Evolutionary conservation across 2,113 vertebrate species (phyloP).

Genomic region (Pteropus alecto): DNA sequence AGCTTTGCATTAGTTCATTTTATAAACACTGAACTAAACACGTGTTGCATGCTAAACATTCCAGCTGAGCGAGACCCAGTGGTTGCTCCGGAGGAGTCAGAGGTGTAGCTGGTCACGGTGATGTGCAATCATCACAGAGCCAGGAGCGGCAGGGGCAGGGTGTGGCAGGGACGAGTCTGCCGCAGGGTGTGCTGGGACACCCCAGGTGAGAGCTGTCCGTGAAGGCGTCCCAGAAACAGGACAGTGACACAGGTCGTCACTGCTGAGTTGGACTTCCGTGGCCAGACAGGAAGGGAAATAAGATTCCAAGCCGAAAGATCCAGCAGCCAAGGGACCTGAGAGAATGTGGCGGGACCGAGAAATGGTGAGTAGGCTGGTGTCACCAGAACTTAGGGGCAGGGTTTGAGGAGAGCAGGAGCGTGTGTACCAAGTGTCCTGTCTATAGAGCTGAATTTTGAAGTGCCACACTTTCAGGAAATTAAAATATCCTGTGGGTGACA

Average conservation of each 20-base stretch:
- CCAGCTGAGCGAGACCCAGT: background rate
- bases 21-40: background rate
- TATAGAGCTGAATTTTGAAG: background rate
- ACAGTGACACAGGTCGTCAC: background rate
- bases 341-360: background rate
- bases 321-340: background rate
- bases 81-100: background rate
- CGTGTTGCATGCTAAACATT: constrained; percentile 37
- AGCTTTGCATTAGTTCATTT: background rate
- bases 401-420: background rate
- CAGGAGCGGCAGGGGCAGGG: background rate
- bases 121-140: background rate
- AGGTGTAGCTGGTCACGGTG: background rate
- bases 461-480: background rate
- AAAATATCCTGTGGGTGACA: background rate
- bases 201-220: background rate
- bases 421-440: background rate
- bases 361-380: constrained; percentile 45
- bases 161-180: background rate
- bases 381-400: background rate
- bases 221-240: background rate
- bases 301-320: background rate
- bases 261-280: background rate
- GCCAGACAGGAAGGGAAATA: background rate
- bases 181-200: background rate